Evolutionary conservation across 2,888 invertebrate genomes (phyloP).

Genomic region (Salticus scenicus): DNA sequence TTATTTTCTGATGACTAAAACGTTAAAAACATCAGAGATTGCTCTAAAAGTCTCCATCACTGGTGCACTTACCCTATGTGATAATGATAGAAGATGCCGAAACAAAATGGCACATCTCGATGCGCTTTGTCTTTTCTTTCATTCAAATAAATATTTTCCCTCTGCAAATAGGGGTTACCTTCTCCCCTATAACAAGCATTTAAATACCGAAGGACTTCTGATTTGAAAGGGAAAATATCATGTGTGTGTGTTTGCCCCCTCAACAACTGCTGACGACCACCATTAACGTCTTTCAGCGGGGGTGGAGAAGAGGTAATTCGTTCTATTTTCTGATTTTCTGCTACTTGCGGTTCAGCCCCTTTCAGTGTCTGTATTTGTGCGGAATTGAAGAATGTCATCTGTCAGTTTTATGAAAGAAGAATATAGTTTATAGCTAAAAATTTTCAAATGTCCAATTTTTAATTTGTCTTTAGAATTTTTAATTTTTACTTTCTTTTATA

Average conservation of each 20-base stretch:
- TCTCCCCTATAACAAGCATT: constrained; percentile 64
- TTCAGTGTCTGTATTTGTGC: background rate
- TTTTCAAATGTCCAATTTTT: no score
- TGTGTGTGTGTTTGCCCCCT: constrained; percentile 13
- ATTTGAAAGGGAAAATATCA: constrained; percentile 68
- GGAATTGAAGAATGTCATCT: background rate
- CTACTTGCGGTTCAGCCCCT: background rate
- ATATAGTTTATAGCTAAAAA: no score
- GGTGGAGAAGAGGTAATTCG: background rate
- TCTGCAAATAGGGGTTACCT: background rate
- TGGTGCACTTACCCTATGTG: no score
- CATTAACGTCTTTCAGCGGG: background rate
- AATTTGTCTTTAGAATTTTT: no score
- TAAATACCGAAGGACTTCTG: constrained; percentile 56
- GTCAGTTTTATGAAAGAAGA: background rate
- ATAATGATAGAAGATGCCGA: no score
- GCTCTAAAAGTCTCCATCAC: no score
- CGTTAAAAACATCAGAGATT: no score
- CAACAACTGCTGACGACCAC: constrained; percentile 31
- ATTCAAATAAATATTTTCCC: background rate
- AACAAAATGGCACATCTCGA: background rate
- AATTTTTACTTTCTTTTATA: no score
- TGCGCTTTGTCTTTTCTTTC: background rate
- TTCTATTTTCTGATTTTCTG: background rate
- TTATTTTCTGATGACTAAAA: no score